These are phyloP conservation scores for Ametastegia equiseti DNA, from an alignment of 2,888 invertebrate species.

Conservation along the genomic window DNA sequence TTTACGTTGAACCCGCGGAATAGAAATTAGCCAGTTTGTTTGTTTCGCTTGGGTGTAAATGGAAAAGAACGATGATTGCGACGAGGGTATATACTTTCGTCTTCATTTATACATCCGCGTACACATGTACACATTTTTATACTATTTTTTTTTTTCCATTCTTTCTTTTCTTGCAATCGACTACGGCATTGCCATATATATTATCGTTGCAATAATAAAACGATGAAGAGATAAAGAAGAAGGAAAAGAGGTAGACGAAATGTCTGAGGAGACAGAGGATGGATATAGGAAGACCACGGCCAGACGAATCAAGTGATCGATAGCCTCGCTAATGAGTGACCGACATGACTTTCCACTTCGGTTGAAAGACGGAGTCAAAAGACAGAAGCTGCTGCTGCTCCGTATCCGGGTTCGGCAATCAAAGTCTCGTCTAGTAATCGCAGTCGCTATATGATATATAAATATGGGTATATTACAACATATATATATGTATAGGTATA, in stretches of 20 bases:
- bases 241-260: constrained; percentile 50
- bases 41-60: constrained; percentile 2
- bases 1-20: constrained; percentile 37
- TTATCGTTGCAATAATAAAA: constrained; percentile 49
- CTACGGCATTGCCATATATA: constrained; percentile 51
- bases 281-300: constrained; percentile 28
- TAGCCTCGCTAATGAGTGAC: constrained; percentile 48
- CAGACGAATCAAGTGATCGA: constrained; percentile 49
- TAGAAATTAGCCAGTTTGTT: constrained; percentile 41
- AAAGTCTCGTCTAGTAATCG: no score
- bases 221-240: constrained; percentile 45
- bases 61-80: constrained; percentile 39
- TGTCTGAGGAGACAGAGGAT: constrained; percentile 33
- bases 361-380: neutral
- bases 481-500: no score
- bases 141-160: neutral
- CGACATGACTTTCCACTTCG: constrained; percentile 41
- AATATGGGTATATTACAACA: no score
- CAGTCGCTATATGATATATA: no score
- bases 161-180: neutral
- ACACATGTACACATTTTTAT: constrained; percentile 18
- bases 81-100: constrained; percentile 36
- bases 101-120: constrained; percentile 37
- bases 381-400: neutral
- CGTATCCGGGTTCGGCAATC: neutral